phyloP scores from a whole-genome alignment of 2,888 invertebrate genomes.

The Hoplodrina blanda region DNA sequence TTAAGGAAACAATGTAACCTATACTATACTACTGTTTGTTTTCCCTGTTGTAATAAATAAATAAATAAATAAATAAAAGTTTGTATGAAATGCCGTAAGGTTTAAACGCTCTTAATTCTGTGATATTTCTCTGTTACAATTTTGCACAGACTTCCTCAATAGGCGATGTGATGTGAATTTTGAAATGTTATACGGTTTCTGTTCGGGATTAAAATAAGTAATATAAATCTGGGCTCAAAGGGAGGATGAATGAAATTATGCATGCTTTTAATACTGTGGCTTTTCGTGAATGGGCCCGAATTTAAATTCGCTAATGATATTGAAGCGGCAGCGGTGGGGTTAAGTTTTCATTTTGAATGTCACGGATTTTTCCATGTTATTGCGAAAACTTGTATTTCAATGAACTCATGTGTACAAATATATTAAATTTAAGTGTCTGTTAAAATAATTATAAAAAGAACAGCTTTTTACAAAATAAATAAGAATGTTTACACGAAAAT shows the following conservation, averaged over 20 bases:
- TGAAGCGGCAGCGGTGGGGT: background rate
- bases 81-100: too few species aligned
- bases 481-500: too few species aligned
- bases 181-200: constrained; percentile 25
- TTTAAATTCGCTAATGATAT: constrained; percentile 36
- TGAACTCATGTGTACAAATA: too few species aligned
- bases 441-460: too few species aligned
- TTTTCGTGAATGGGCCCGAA: constrained; percentile 17
- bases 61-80: too few species aligned
- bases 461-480: too few species aligned
- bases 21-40: too few species aligned
- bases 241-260: constrained; percentile 18
- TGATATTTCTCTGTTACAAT: constrained; percentile 59
- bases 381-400: too few species aligned
- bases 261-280: constrained; percentile 23
- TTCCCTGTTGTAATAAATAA: too few species aligned
- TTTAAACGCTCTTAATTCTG: constrained; percentile 35
- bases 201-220: constrained; percentile 16
- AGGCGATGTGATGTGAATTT: constrained; percentile 57
- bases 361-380: background rate
- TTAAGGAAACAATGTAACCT: too few species aligned
- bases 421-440: too few species aligned
- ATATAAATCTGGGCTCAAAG: constrained; percentile 18
- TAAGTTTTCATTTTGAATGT: background rate
- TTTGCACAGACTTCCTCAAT: constrained; percentile 44